A percentile compares a stretch with the other conserved stretches of the same genome.
Evolutionary conservation across 2,113 vertebrate species (phyloP).

Genomic region (Sphaerodactylus townsendi): DNA sequence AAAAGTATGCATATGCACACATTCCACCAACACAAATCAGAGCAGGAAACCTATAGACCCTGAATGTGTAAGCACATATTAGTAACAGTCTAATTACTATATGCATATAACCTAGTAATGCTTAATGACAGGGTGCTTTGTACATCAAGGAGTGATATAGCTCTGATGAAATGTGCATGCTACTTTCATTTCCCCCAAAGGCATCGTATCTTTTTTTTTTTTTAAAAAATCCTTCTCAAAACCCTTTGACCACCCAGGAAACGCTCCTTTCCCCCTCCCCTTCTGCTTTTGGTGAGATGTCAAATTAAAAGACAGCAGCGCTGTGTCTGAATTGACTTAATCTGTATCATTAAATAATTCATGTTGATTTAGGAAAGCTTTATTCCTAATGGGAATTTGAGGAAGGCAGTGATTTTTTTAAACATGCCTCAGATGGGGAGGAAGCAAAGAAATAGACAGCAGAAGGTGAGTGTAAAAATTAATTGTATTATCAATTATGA

Average conservation of each 20-base stretch:
- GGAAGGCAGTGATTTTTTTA: constrained; percentile 56
- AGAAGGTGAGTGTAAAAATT: constrained; percentile 52
- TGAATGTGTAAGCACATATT: background rate
- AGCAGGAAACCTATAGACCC: background rate
- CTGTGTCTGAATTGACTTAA: constrained; percentile 63
- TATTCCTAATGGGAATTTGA: constrained; percentile 61
- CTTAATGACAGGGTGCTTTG: constrained; percentile 30
- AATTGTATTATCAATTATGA: constrained; percentile 62
- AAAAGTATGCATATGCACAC: background rate
- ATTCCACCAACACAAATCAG: background rate
- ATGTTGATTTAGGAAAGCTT: constrained; percentile 68
- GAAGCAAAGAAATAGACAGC: constrained; percentile 27
- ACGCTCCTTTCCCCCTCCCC: background rate
- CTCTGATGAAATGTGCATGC: background rate
- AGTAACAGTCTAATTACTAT: constrained; percentile 45
- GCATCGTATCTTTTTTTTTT: background rate
- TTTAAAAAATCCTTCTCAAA: background rate
- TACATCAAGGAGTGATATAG: constrained; percentile 24
- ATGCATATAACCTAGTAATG: constrained; percentile 28
- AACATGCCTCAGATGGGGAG: rapidly evolving
- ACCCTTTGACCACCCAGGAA: background rate
- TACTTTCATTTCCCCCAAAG: background rate
- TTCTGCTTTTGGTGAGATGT: constrained; percentile 16
- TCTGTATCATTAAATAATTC: constrained; percentile 69
- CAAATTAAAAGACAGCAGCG: constrained; percentile 39